These are phyloP conservation scores for Archocentrus centrarchus DNA, from an alignment of 2,113 vertebrate genomes.

Conservation along the genomic window DNA sequence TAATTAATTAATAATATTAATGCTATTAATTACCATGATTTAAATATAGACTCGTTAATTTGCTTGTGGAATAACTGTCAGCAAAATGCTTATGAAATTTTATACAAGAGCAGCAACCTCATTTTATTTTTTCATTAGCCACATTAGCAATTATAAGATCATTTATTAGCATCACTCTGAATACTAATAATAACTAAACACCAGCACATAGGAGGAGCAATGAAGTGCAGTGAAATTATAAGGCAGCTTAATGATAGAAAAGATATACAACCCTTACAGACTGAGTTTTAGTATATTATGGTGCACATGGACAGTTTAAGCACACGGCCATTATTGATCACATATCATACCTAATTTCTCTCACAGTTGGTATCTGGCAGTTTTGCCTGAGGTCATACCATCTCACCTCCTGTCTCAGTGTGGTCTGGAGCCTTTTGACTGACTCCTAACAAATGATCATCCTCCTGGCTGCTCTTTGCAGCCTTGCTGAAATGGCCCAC, in stretches of 20 bases:
- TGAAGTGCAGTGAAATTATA: neutral
- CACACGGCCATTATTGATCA: constrained; percentile 47
- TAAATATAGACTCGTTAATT: neutral
- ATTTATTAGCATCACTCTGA: neutral
- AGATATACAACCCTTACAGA: neutral
- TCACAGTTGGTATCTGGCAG: constrained; percentile 44
- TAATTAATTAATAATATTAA: neutral
- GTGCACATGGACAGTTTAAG: neutral
- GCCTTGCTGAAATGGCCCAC: constrained; percentile 55
- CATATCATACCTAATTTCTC: constrained; percentile 53
- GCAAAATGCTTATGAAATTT: neutral
- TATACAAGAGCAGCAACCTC: neutral
- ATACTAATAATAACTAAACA: neutral
- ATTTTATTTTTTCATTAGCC: neutral
- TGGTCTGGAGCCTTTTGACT: constrained; percentile 56
- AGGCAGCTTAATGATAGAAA: neutral
- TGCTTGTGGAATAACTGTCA: neutral
- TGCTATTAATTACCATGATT: neutral
- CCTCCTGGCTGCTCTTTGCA: constrained; percentile 47
- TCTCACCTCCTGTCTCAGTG: constrained; percentile 43
- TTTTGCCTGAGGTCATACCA: constrained; percentile 53
- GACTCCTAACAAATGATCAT: constrained; percentile 66
- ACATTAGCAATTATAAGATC: too few species aligned
- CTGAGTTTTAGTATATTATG: neutral
- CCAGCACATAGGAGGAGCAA: neutral